Conservation (phyloP, 1,140 invertebrate genomes). For the Grapholita molesta region DNA sequence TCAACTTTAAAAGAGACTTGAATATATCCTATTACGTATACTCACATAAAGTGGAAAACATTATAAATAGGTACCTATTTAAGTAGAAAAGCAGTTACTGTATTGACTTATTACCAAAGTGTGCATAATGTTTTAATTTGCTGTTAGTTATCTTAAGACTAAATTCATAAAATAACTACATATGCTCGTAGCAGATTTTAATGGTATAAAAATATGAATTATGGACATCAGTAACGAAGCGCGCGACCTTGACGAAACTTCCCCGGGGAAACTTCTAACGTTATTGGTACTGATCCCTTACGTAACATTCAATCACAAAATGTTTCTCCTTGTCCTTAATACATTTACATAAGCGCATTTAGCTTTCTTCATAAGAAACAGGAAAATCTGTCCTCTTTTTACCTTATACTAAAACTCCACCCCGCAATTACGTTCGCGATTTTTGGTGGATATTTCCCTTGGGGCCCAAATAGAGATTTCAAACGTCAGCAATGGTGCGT, state of each 20-base stretch:
- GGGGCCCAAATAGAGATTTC: neutral
- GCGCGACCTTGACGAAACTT: neutral
- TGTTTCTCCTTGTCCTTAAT: constrained; percentile 11
- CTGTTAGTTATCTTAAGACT: too few species aligned
- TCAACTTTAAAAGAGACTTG: too few species aligned
- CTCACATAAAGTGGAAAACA: too few species aligned
- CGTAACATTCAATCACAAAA: constrained; percentile 35
- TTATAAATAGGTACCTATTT: too few species aligned
- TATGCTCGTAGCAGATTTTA: neutral
- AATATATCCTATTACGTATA: too few species aligned
- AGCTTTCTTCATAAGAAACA: neutral
- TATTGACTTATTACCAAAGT: too few species aligned
- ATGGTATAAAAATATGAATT: neutral
- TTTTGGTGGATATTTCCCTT: neutral
- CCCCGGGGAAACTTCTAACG: constrained; percentile 21
- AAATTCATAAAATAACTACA: too few species aligned
- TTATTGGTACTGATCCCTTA: constrained; percentile 37
- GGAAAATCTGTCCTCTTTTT: neutral
- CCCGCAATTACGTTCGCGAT: neutral
- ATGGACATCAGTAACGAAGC: neutral
- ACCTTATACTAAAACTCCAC: neutral
- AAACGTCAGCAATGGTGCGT: neutral
- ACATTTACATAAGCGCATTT: constrained; percentile 5
- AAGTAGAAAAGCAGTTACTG: too few species aligned
- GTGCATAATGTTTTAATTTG: too few species aligned